Evolutionary conservation across 2,888 invertebrate species (phyloP), one percentile per base, ranked within the genome.

Genomic region (Eueremaeus valkanovi): DNA sequence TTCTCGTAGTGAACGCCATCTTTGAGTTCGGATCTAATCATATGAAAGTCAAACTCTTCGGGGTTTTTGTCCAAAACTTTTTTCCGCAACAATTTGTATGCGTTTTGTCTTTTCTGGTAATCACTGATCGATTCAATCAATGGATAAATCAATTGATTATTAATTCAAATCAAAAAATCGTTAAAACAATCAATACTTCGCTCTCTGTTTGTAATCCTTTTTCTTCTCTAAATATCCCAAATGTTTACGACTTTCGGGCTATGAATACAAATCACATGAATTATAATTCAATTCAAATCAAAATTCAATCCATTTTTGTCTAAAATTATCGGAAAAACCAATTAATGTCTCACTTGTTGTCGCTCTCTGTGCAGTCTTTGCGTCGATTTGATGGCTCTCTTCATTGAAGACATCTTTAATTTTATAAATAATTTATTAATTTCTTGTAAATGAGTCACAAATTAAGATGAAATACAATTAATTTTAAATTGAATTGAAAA

Each of bases 11-110:
- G 86, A 1, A 83, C 82, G 11, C 85, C 85, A 80, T 85, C 84
- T 84, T 86, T 83, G 0, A 91, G 84, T 83, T 89, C 89, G 0
- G 95, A 92, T 83, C 93, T 94, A 76, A 95, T 89, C 97, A 98
- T 98, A 82, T 96, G 95, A 85, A 93, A 94, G 83, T 97, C 93
- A 85, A 97, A 99, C 84, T 99, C 99, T 89, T 99, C 97, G 0
- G 96, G 95, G 86, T 99, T 99, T 83, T 90, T 92, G 82, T 95
- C 91, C 29, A 93, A 85, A 0, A 95, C 96, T 76, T 92, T 88
- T 83, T 90, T 90, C 76, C 90, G 89, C 74, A 99, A 84, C 36
- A 91, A 83, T 82, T 92, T 92, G 1, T 99, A 83, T 0, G 92
- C 91, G 76, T 88, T 88, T 75, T 92, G 89, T 51, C 96, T 96